Evolutionary conservation across 1,140 invertebrate species (phyloP).

Genomic region (Drosophila mojavensis): DNA sequence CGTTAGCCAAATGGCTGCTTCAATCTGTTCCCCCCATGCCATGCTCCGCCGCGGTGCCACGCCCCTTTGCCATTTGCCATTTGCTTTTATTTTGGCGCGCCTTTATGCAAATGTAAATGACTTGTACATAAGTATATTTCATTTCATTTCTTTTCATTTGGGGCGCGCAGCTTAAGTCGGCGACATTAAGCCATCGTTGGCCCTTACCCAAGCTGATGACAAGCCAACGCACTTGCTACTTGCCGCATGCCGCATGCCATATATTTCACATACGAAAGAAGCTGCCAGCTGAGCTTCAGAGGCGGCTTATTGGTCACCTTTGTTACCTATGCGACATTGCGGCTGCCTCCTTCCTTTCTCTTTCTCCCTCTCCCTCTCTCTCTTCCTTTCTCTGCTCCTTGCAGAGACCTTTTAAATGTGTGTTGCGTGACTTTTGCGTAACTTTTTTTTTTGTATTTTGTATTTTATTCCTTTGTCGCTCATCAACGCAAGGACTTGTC

Average conservation of each 20-base stretch:
- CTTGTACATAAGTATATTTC: conserved; percentile 37
- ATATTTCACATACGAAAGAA: conserved; percentile 17
- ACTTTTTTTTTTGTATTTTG: conserved; percentile 55
- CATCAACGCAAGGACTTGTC: conserved; percentile 68
- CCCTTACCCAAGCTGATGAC: conserved; percentile 31
- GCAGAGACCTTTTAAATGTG: conserved; percentile 54
- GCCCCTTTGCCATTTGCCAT: background rate
- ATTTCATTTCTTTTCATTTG: conserved; percentile 32
- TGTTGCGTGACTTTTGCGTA: conserved; percentile 70
- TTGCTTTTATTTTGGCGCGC: conserved; percentile 35
- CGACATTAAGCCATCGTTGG: conserved; percentile 35
- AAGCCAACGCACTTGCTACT: conserved; percentile 31
- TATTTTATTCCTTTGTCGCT: conserved; percentile 40
- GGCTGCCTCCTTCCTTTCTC: background rate
- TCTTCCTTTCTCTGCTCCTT: conserved; percentile 2
- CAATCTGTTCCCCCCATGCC: background rate
- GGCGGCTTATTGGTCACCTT: conserved; percentile 34
- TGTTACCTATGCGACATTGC: background rate
- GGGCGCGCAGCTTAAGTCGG: conserved; percentile 48
- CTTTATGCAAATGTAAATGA: conserved; percentile 69
- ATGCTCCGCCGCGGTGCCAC: background rate
- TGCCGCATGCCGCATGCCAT: conserved; percentile 23
- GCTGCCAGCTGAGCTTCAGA: conserved; percentile 22
- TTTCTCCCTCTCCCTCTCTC: background rate
- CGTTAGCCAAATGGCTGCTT: conserved; percentile 34